Conservation (phyloP, 2,113 vertebrate genomes). For the Microcebus jonahi region DNA sequence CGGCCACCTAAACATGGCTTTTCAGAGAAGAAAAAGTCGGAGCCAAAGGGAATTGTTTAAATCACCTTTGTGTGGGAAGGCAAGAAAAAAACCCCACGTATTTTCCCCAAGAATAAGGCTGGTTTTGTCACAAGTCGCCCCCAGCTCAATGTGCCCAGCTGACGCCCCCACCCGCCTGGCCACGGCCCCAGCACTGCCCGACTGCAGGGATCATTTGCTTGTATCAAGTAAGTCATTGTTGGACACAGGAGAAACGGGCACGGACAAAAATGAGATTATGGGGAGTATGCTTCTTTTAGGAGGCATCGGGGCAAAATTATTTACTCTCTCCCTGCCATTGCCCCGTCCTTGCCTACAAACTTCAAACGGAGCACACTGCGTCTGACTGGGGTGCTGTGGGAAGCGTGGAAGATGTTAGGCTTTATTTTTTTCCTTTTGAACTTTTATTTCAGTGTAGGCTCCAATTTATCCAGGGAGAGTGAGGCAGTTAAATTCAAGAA, state of each 20-base stretch:
- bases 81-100: background rate
- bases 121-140: slow-evolving; percentile 52
- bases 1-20: slow-evolving; percentile 61
- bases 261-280: background rate
- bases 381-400: background rate
- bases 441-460: slow-evolving; percentile 30
- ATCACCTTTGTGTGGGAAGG: slow-evolving; percentile 12
- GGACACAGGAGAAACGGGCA: background rate
- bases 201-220: background rate
- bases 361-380: background rate
- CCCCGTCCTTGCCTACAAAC: background rate
- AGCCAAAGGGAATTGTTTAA: slow-evolving; percentile 62
- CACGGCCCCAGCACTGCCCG: background rate
- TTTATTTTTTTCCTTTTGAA: background rate
- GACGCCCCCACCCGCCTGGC: background rate
- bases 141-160: slow-evolving; percentile 27
- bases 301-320: background rate
- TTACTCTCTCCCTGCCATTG: background rate
- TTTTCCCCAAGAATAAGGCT: slow-evolving; percentile 3
- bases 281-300: background rate
- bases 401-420: background rate
- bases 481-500: slow-evolving; percentile 7
- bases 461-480: background rate
- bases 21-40: slow-evolving; percentile 61
- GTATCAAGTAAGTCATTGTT: background rate